Base-by-base conservation (phyloP, 1,140 invertebrate species). In the Gonioctena quinquepunctata region DNA sequence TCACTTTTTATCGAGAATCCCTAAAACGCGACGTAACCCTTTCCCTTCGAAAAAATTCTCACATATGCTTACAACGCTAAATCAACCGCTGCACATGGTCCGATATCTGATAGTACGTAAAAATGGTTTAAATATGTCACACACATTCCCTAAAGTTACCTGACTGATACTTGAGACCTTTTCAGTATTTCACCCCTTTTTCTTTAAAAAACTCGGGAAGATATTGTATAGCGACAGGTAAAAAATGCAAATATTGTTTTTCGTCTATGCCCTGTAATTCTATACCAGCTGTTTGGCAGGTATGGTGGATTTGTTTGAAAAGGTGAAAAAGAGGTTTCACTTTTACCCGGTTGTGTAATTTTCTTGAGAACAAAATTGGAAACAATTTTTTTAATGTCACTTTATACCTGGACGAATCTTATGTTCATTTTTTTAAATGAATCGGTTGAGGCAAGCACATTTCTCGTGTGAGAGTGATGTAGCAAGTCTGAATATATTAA, bases 171-270 rank as follows among this genome's bases (percentile, higher is more conserved):
- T 50, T 50, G 48, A 50, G 28, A 49, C 18, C 62, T 23, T 65
- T 65, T 65, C 25, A 19, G n/a, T 11, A 65, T 65, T 65, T 65
- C 28, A 65, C 33, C 62, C 62, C 62, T 65, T 65, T 48, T 65
- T 52, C 49, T 65, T 52, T 19, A 62, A 54, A 50, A 65, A 65
- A 64, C 11, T 65, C 42, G 48, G 48, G 49, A 65, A 48, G 23
- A 65, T 52, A 65, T 65, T 50, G 62, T 23, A 19, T 23, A 52
- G 13, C 52, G 42, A 52, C 62, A 65, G 62, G 62, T 65, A 65
- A 65, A 65, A 65, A 65, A 65, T 65, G 62, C 62, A 65, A 65
- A 65, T 65, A 49, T n/a, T 50, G 27, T 65, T 65, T 52, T 65
- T 22, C 13, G 49, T 16, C 4, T 52, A 8, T n/a, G 62, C 21